These are phyloP conservation scores for Leptinotarsa undecemlineata DNA, from an alignment of 1,140 invertebrate genomes.

Conservation along the genomic window DNA sequence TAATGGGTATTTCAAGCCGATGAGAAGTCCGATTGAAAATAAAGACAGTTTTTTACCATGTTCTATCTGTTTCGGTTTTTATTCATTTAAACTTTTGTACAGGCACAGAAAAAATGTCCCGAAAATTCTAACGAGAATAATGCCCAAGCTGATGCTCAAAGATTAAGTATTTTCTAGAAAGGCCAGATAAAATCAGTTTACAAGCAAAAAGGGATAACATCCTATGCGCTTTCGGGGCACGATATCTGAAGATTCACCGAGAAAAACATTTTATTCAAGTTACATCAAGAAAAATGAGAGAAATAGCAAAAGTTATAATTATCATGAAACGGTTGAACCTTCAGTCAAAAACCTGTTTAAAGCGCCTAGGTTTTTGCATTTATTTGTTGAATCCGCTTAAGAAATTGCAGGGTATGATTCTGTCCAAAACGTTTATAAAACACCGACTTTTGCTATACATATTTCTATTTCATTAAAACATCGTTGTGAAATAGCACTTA, in stretches of 20 bases:
- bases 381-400: conserved; percentile 34
- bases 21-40: neutral
- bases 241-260: conserved; percentile 34
- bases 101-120: neutral
- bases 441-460: conserved; percentile 40
- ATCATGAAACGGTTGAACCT: conserved; percentile 26
- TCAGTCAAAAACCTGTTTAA: conserved; percentile 28
- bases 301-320: conserved; percentile 36
- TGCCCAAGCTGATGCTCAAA: conserved; percentile 16
- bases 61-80: conserved; percentile 5
- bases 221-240: conserved; percentile 35
- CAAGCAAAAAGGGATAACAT: conserved; percentile 38
- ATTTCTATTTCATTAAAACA: conserved; percentile 41
- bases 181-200: conserved; percentile 39
- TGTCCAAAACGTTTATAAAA: conserved; percentile 27
- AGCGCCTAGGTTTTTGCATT: conserved; percentile 34
- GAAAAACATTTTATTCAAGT: conserved; percentile 35
- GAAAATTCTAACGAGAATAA: neutral
- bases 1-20: conserved; percentile 15
- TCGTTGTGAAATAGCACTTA: conserved; percentile 37
- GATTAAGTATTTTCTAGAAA: conserved; percentile 37
- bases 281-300: conserved; percentile 39
- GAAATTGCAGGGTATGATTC: conserved; percentile 28
- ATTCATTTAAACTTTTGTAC: neutral
- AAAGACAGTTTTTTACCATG: neutral